A percentile compares a stretch with the other conserved stretches of the same genome.
Evolutionary conservation across 2,113 vertebrate genomes (phyloP).

Genomic region (Myrmecophaga tridactyla): DNA sequence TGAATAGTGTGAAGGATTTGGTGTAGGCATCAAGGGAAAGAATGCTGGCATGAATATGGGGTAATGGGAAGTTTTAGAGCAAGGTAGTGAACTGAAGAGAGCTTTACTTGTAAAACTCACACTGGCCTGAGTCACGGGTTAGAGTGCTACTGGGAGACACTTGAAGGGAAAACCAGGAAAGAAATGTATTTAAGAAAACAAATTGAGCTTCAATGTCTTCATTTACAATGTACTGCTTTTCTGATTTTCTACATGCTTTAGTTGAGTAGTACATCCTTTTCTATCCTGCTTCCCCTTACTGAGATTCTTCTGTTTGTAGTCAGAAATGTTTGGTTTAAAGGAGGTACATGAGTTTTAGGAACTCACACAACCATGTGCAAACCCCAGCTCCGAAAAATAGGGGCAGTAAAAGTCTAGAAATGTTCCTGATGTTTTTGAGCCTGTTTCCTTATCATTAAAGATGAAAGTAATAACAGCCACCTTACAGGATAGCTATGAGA

Average conservation of each 20-base stretch:
- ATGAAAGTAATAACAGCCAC: neutral
- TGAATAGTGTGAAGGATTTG: neutral
- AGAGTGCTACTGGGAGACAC: neutral
- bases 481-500: neutral
- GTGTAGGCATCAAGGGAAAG: accelerated
- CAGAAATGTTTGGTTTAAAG: neutral
- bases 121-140: neutral
- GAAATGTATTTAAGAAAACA: neutral
- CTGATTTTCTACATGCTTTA: neutral
- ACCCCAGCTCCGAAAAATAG: neutral
- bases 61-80: too few species aligned
- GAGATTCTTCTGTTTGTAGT: neutral
- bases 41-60: neutral
- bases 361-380: neutral
- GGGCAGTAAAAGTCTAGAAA: neutral
- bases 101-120: neutral
- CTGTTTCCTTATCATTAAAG: neutral
- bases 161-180: neutral
- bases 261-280: neutral
- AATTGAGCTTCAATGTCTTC: neutral
- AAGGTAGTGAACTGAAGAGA: neutral
- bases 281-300: accelerated
- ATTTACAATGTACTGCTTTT: neutral
- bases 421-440: neutral
- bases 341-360: neutral